Conservation (phyloP, 1,140 invertebrate genomes). For the Drosophila triauraria region DNA sequence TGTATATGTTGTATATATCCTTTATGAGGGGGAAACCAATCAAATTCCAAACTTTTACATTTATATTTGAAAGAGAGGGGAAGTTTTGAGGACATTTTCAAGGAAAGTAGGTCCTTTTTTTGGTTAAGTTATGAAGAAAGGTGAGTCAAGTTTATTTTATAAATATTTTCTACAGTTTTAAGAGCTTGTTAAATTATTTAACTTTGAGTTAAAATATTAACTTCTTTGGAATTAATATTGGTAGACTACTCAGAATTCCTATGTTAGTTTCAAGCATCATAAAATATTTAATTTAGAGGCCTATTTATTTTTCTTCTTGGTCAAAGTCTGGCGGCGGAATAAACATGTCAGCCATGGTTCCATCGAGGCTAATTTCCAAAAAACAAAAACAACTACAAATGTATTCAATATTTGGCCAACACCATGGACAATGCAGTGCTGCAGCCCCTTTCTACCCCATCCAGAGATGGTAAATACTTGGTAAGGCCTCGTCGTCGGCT, state of each 20-base stretch:
- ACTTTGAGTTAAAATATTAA: neutral
- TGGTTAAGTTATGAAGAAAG: neutral
- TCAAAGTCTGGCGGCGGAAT: conserved; percentile 9
- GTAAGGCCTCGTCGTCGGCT: conserved; percentile 32
- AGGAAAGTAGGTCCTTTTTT: neutral
- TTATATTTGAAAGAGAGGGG: neutral
- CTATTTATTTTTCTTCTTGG: conserved; percentile 14
- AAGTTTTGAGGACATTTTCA: neutral
- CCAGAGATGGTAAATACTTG: conserved; percentile 8
- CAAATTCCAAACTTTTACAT: conserved; percentile 18
- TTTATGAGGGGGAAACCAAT: conserved; percentile 17
- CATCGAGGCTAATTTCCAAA: conserved; percentile 29
- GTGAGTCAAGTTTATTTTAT: no score
- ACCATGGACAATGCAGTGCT: conserved; percentile 24
- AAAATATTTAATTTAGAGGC: conserved; percentile 3
- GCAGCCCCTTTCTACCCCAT: conserved; percentile 1
- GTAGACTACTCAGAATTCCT: neutral
- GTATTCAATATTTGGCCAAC: conserved; percentile 35
- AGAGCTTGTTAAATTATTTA: neutral
- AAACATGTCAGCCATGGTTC: conserved; percentile 24
- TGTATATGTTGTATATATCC: conserved; percentile 1
- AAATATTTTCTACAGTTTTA: neutral
- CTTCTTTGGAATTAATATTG: no score
- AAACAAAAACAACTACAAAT: neutral
- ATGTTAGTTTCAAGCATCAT: neutral